phyloP scores from a whole-genome alignment of 2,797 vertebrate genomes.

The Sebastes minor region DNA sequence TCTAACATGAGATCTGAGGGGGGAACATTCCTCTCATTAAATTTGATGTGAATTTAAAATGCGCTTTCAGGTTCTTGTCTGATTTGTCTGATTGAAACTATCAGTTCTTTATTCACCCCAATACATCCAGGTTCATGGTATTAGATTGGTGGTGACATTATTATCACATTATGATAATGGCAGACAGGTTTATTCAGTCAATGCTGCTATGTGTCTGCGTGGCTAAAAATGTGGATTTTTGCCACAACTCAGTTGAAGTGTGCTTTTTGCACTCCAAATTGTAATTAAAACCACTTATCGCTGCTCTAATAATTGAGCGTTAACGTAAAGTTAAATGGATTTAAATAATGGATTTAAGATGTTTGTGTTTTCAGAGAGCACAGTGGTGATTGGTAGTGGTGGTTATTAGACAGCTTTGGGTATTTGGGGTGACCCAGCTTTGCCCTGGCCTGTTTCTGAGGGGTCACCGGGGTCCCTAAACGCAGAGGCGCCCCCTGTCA shows the following conservation, averaged over 20 bases:
- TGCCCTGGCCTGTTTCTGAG: constrained; percentile 35
- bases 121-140: background rate
- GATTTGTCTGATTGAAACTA: background rate
- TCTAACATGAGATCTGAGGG: background rate
- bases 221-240: background rate
- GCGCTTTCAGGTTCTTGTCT: background rate
- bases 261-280: background rate
- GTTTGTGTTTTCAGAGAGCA: constrained; percentile 51
- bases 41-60: constrained; percentile 6
- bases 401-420: constrained; percentile 11
- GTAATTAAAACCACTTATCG: background rate
- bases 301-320: background rate
- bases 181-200: background rate
- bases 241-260: background rate
- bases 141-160: background rate
- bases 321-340: background rate
- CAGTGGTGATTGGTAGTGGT: constrained; percentile 49
- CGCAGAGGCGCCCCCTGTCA: constrained; percentile 77
- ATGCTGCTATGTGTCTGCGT: background rate
- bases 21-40: constrained; percentile 4
- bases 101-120: background rate
- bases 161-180: constrained; percentile 6
- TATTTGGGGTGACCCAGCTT: constrained; percentile 37
- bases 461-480: constrained; percentile 47
- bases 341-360: background rate